Conservation (phyloP, 2,888 invertebrate genomes). For the Tetheella fluctuosa region DNA sequence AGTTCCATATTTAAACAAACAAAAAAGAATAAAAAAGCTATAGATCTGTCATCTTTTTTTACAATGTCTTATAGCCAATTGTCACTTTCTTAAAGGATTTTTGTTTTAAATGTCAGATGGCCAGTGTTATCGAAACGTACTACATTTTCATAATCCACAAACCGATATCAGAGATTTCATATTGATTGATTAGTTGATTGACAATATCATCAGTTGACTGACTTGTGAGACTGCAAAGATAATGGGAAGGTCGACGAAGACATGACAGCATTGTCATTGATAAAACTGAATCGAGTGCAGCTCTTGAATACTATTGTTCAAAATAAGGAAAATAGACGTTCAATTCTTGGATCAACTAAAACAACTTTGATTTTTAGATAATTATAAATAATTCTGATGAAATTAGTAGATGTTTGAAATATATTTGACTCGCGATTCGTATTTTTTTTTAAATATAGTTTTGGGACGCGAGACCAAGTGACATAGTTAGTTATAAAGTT, state of each 20-base stretch:
- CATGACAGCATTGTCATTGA: not conserved
- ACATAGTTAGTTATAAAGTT: too few species aligned
- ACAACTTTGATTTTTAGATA: too few species aligned
- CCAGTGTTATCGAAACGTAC: not conserved
- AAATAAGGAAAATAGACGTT: not conserved
- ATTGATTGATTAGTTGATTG: constrained; percentile 9
- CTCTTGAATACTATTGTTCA: not conserved
- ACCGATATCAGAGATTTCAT: not conserved
- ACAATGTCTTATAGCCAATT: too few species aligned
- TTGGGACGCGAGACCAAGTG: too few species aligned
- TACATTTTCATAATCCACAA: not conserved
- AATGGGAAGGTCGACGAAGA: constrained; percentile 7
- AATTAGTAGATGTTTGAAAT: too few species aligned
- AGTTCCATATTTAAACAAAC: too few species aligned
- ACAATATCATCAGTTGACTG: not conserved
- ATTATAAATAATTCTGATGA: too few species aligned
- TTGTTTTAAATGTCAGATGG: not conserved
- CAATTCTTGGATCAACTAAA: not conserved
- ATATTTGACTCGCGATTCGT: too few species aligned
- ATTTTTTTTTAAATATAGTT: too few species aligned
- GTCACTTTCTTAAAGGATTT: too few species aligned
- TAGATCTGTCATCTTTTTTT: too few species aligned
- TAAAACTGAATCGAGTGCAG: not conserved
- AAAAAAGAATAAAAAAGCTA: too few species aligned
- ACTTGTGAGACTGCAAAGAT: constrained; percentile 1